Base-by-base conservation (phyloP, 2,797 vertebrate species). In the Cetoscarus ocellatus region DNA sequence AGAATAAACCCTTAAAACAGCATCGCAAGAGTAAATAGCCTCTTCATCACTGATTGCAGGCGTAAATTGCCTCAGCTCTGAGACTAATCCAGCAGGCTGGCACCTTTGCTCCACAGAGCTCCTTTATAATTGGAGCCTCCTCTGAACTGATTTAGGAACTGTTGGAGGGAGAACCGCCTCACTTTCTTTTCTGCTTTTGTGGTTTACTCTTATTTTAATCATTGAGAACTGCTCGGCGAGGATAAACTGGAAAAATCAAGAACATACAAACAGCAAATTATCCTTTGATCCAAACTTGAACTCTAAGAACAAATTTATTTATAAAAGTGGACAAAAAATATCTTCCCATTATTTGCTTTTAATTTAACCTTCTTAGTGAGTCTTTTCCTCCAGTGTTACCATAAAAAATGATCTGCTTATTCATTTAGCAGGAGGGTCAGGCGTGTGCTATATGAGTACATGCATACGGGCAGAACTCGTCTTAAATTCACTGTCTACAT, bases 111-210 rank as follows among this genome's bases (percentile, higher is more conserved):
- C 68, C 66, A 0, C 19, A 38, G 61, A 64, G 75, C 45, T 50
- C 14, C 64, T 49, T 68, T 43, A 76, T 84, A 81, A 84, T 81
- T 83, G 65, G 75, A 77, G 59, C 35, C 38, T 57, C 57, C 75
- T 83, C 67, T 82, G 80, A 80, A 85, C 77, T 82, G 70, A 87
- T 79, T 74, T 84, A 65, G 79, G 65, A 56, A 42, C 52, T 0
- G 15, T 80, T 39, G 61, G 60, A 51, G 17, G 34, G 45, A 66
- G 65, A 78, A 39, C 44, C 2, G 4, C 9, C 53, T 48, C 8
- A 15, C 49, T 57, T 27, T n/a, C 47, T 54, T 4, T 17, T 44
- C 67, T 55, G 59, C 50, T 51, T 19, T 51, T 51, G 34, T 45
- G n/a, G 15, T 48, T 50, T 45, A 58, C 56, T 64, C 55, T 36